Evolutionary conservation across 2,888 invertebrate species (phyloP).

Genomic region (Entomobrya multifasciata): DNA sequence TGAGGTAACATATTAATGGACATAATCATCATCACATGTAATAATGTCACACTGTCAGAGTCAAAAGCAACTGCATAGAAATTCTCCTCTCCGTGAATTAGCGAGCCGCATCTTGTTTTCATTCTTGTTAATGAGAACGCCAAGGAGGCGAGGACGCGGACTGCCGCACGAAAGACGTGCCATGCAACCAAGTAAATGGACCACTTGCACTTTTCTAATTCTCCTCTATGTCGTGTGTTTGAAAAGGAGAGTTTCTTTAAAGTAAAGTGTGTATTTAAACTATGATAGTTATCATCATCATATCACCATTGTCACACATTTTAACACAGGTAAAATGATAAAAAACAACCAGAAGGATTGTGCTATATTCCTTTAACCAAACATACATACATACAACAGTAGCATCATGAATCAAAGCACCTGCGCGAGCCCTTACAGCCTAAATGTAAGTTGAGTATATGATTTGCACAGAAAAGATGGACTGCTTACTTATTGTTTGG

Average conservation of each 20-base stretch:
- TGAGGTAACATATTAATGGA: background rate
- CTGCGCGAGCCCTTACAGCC: too few relatives aligned
- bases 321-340: background rate
- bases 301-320: background rate
- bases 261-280: background rate
- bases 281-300: background rate
- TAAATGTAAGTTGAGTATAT: too few relatives aligned
- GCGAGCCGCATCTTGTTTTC: conserved; percentile 6
- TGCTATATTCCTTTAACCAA: too few relatives aligned
- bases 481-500: too few relatives aligned
- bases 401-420: too few relatives aligned
- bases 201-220: conserved; percentile 56
- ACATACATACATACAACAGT: too few relatives aligned
- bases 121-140: conserved; percentile 2
- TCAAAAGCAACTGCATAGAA: background rate
- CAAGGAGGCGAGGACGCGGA: conserved; percentile 1
- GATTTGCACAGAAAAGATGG: too few relatives aligned
- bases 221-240: background rate
- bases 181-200: conserved; percentile 26
- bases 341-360: background rate
- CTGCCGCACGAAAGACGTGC: background rate
- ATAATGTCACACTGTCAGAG: background rate
- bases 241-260: conserved; percentile 40
- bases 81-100: background rate
- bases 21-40: background rate